Percentiles rank a stretch among this genome's conserved stretches.
Conservation (phyloP, 2,888 invertebrate species). For the Nomada ruficornis region DNA sequence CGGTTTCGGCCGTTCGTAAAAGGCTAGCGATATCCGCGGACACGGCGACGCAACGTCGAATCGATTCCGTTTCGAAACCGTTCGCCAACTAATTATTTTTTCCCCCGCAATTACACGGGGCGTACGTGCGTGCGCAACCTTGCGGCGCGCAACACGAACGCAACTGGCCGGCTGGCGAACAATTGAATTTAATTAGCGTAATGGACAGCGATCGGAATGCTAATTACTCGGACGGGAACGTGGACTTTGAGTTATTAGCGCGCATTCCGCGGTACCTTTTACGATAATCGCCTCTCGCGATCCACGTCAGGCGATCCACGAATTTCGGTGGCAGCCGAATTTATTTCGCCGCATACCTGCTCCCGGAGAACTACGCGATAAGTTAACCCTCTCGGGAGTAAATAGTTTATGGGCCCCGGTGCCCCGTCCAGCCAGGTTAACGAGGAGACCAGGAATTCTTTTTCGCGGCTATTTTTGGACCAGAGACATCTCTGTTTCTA, state of each 20-base stretch:
- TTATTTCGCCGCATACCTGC: slow-evolving; percentile 39
- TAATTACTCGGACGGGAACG: slow-evolving; percentile 56
- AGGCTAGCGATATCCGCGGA: slow-evolving; percentile 32
- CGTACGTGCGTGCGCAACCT: slow-evolving; percentile 35
- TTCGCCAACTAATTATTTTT: slow-evolving; percentile 57
- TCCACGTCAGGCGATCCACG: slow-evolving; percentile 15
- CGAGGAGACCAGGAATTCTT: slow-evolving; percentile 42
- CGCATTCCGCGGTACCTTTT: slow-evolving; percentile 48
- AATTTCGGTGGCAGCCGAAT: slow-evolving; percentile 41
- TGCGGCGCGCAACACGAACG: slow-evolving; percentile 35
- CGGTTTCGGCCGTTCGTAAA: slow-evolving; percentile 44
- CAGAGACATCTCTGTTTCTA: not conserved
- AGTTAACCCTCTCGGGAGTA: slow-evolving; percentile 39
- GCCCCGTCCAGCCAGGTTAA: slow-evolving; percentile 19
- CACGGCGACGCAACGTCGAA: slow-evolving; percentile 41
- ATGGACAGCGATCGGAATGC: slow-evolving; percentile 64
- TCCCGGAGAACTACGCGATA: slow-evolving; percentile 31
- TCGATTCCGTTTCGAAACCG: slow-evolving; percentile 55
- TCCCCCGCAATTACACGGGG: slow-evolving; percentile 48
- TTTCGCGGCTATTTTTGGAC: slow-evolving; percentile 16
- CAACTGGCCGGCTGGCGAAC: slow-evolving; percentile 45
- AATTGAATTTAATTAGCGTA: slow-evolving; percentile 69
- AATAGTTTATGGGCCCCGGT: slow-evolving; percentile 44
- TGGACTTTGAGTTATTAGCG: slow-evolving; percentile 54
- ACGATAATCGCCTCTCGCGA: slow-evolving; percentile 42